These are phyloP conservation scores for Actinopyga echinites DNA, from an alignment of 53 echinoderm and acorn worm species.

Conservation along the genomic window DNA sequence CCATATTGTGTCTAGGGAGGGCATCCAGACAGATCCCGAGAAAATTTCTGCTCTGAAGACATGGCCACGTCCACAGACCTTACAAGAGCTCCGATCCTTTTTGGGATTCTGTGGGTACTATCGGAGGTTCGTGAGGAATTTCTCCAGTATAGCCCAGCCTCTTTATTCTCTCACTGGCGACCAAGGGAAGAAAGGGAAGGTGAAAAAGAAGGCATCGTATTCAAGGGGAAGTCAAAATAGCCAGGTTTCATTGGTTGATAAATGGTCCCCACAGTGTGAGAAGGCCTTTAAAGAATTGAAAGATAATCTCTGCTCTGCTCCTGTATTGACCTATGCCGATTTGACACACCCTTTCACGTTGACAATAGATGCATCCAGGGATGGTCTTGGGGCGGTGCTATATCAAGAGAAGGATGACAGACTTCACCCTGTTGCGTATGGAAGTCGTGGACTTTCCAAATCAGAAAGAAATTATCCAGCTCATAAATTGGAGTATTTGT, in stretches of 20 bases:
- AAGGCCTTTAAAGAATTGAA: constrained; percentile 36
- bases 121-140: constrained; percentile 46
- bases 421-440: constrained; percentile 63
- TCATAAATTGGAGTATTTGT: constrained; percentile 57
- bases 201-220: not conserved
- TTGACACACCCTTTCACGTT: constrained; percentile 47
- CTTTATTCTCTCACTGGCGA: constrained; percentile 7
- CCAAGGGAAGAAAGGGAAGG: not conserved
- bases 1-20: constrained; percentile 41
- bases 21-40: constrained; percentile 53
- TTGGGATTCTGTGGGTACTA: constrained; percentile 51
- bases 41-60: constrained; percentile 43
- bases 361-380: constrained; percentile 59
- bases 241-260: not conserved
- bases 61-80: constrained; percentile 44
- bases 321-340: constrained; percentile 64
- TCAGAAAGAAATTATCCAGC: constrained; percentile 67
- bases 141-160: constrained; percentile 37
- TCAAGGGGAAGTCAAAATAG: not conserved
- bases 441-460: constrained; percentile 54
- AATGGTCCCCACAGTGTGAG: constrained; percentile 56
- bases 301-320: constrained; percentile 35
- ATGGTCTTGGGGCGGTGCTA: constrained; percentile 63
- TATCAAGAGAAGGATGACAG: constrained; percentile 50
- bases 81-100: constrained; percentile 39